Percentiles rank a stretch among this genome's conserved stretches.
phyloP scores from a whole-genome alignment of 2,797 vertebrate species.

The Sebastes hubbsi region DNA sequence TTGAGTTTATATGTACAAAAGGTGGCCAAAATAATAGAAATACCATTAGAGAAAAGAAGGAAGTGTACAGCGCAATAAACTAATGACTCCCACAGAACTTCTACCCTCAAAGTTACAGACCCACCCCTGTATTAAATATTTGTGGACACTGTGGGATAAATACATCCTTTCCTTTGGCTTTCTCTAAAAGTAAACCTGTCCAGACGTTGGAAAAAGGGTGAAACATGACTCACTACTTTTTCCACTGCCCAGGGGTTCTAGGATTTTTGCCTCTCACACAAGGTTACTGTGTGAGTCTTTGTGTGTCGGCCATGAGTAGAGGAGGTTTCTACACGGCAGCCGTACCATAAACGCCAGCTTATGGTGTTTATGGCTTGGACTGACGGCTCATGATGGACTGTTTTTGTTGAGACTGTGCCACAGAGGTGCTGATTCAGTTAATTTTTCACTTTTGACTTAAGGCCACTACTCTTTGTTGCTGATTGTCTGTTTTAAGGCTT shows the following conservation, averaged over 20 bases:
- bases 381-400: neutral
- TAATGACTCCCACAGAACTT: neutral
- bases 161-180: slow-evolving; percentile 68
- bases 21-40: slow-evolving; percentile 9
- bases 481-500: neutral
- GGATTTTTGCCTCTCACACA: slow-evolving; percentile 58
- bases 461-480: neutral
- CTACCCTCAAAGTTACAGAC: slow-evolving; percentile 34
- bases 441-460: neutral
- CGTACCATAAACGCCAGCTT: slow-evolving; percentile 35
- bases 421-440: slow-evolving; percentile 8
- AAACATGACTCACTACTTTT: slow-evolving; percentile 78
- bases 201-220: slow-evolving; percentile 63
- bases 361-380: slow-evolving; percentile 13
- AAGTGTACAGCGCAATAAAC: neutral
- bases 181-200: slow-evolving; percentile 72
- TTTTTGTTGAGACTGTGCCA: slow-evolving; percentile 33
- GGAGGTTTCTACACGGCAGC: slow-evolving; percentile 39
- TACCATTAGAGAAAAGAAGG: neutral
- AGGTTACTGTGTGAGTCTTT: slow-evolving; percentile 64
- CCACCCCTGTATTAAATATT: slow-evolving; percentile 62
- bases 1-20: neutral
- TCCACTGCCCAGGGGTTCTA: slow-evolving; percentile 65
- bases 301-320: slow-evolving; percentile 41
- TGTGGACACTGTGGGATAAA: slow-evolving; percentile 68